phyloP scores from a whole-genome alignment of 1,140 invertebrate genomes.

The Meloidogyne floridensis region DNA sequence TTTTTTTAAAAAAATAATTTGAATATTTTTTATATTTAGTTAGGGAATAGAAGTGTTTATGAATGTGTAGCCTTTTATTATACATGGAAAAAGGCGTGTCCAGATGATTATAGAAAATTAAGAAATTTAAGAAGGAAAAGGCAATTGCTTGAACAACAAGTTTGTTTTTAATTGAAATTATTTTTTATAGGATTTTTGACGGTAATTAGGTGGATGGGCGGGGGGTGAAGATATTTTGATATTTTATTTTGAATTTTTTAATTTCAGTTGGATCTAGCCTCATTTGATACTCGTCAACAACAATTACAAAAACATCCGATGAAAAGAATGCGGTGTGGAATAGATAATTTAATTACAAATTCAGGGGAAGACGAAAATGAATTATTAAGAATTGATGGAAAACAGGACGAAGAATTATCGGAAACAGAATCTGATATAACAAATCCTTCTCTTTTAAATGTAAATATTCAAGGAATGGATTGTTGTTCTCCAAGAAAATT shows the following conservation, averaged over 20 bases:
- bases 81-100: slow-evolving; percentile 86
- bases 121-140: slow-evolving; percentile 67
- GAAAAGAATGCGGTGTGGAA: slow-evolving; percentile 4
- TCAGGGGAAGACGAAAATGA: slow-evolving; percentile 4
- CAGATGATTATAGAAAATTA: slow-evolving; percentile 69
- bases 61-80: slow-evolving; percentile 98
- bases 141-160: slow-evolving; percentile 65
- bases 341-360: slow-evolving; percentile 7
- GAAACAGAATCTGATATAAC: slow-evolving; percentile 57
- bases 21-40: slow-evolving; percentile 70
- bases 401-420: slow-evolving; percentile 44
- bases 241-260: background rate
- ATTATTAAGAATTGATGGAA: background rate
- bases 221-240: no score
- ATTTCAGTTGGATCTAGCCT: slow-evolving; percentile 43
- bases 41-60: slow-evolving; percentile 82
- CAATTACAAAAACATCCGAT: slow-evolving; percentile 47
- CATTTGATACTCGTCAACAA: slow-evolving; percentile 35
- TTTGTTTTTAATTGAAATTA: slow-evolving; percentile 23
- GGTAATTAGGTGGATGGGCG: no score
- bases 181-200: no score
- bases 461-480: slow-evolving; percentile 30
- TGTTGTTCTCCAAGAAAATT: slow-evolving; percentile 30
- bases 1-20: slow-evolving; percentile 24
- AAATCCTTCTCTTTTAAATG: slow-evolving; percentile 40